phyloP scores from a whole-genome alignment of 2,113 vertebrate species.

The Gorsachius goisagi region DNA sequence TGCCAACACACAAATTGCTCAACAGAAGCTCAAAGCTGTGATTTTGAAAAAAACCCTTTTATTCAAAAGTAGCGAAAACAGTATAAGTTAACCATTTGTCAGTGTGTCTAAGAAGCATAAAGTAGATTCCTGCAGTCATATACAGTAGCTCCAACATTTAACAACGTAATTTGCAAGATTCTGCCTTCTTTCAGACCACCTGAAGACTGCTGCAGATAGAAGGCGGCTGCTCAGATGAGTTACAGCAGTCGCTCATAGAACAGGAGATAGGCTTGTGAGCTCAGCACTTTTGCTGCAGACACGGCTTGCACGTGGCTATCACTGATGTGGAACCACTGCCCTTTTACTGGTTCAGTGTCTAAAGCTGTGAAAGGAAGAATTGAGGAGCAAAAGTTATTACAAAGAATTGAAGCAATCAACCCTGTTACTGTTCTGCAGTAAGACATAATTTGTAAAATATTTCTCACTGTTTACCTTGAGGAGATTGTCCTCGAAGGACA shows the following conservation, averaged over 20 bases:
- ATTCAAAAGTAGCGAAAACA: conserved; percentile 46
- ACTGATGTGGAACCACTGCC: conserved; percentile 93
- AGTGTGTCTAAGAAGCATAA: background rate
- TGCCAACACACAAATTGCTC: background rate
- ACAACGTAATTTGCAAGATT: background rate
- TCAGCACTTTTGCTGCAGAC: conserved; percentile 82
- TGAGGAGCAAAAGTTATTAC: background rate
- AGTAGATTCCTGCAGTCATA: background rate
- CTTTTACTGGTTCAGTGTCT: conserved; percentile 72
- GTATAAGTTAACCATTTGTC: background rate
- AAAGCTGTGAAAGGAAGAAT: conserved; percentile 52
- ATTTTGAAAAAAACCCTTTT: background rate
- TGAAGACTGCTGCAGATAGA: background rate
- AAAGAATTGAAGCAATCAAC: background rate
- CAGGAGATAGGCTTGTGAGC: conserved; percentile 94
- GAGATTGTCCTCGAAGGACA: conserved; percentile 68
- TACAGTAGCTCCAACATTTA: background rate
- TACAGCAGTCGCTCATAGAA: conserved; percentile 91
- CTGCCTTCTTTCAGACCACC: background rate
- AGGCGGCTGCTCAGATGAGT: background rate
- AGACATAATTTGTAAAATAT: background rate
- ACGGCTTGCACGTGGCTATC: conserved; percentile 89
- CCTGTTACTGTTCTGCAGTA: background rate
- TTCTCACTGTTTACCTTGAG: conserved; percentile 70
- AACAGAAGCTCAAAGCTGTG: background rate